A percentile compares a stretch with the other conserved stretches of the same genome.
Evolutionary conservation across 2,888 invertebrate genomes (phyloP).

Genomic region (Phytoseiulus persimilis): DNA sequence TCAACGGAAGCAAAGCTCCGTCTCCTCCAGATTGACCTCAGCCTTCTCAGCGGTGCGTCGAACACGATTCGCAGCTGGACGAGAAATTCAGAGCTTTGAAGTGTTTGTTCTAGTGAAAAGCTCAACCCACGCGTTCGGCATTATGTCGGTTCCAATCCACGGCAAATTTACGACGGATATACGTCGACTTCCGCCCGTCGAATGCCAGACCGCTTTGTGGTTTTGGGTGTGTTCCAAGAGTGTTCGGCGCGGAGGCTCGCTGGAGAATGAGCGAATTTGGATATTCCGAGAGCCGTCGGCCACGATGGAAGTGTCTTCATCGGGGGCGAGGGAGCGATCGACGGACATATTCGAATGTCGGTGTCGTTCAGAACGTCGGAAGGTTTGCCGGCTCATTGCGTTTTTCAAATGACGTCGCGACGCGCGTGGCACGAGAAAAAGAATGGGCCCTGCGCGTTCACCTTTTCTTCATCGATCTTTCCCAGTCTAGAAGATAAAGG

Average conservation of each 20-base stretch:
- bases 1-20: not conserved
- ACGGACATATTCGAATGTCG: not conserved
- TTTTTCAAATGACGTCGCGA: not conserved
- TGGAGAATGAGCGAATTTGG: not conserved
- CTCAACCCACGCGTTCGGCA: not conserved
- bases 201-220: not conserved
- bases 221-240: not conserved
- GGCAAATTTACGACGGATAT: not conserved
- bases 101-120: not conserved
- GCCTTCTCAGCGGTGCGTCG: too few species aligned
- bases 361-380: not conserved
- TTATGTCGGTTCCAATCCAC: not conserved
- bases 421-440: not conserved
- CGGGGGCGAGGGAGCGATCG: not conserved
- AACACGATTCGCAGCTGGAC: too few species aligned
- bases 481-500: not conserved
- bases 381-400: conserved; percentile 5
- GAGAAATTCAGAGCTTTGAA: too few species aligned
- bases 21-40: not conserved
- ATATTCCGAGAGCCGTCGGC: not conserved
- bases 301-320: not conserved
- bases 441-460: not conserved
- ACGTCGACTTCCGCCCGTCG: not conserved
- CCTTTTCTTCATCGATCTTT: not conserved
- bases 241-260: not conserved